Evolutionary conservation across 37 sponge, comb jelly and placozoan genomes (phyloP).

Genomic region (Spongilla lacustris): DNA sequence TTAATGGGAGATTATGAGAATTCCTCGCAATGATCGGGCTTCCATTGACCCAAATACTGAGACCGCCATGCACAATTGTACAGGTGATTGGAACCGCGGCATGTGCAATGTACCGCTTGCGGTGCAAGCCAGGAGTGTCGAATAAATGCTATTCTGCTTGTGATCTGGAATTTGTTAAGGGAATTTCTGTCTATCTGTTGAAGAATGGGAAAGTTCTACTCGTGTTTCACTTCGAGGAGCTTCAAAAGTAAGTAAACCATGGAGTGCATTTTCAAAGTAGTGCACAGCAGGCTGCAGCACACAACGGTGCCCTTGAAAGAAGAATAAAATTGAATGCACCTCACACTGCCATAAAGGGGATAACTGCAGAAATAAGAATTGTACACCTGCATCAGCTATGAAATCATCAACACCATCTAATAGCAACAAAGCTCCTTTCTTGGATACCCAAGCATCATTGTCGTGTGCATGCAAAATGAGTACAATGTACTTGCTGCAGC

Average conservation of each 20-base stretch:
- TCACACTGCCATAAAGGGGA: background rate
- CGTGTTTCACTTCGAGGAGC: slow-evolving; percentile 17
- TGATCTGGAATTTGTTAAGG: slow-evolving; percentile 19
- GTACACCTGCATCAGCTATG: background rate
- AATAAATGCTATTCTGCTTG: slow-evolving; percentile 19
- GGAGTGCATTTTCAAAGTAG: background rate
- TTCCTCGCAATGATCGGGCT: slow-evolving; percentile 33
- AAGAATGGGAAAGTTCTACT: slow-evolving; percentile 10
- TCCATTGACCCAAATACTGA: slow-evolving; percentile 5
- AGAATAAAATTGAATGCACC: background rate
- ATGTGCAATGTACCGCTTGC: background rate
- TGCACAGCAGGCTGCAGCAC: slow-evolving; percentile 1
- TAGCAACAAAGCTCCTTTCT: background rate
- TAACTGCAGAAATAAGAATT: background rate
- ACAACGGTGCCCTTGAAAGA: background rate
- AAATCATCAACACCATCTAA: background rate
- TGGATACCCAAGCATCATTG: background rate
- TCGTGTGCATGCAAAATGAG: background rate
- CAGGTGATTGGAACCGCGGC: slow-evolving; percentile 14
- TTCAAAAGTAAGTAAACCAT: background rate
- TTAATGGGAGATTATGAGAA: slow-evolving; percentile 4
- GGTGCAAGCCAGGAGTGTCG: slow-evolving; percentile 8
- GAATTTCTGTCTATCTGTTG: background rate
- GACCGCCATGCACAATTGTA: slow-evolving; percentile 25
- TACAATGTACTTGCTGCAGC: background rate